phyloP scores from a whole-genome alignment of 2,888 invertebrate genomes.

The Lamproptera curius region DNA sequence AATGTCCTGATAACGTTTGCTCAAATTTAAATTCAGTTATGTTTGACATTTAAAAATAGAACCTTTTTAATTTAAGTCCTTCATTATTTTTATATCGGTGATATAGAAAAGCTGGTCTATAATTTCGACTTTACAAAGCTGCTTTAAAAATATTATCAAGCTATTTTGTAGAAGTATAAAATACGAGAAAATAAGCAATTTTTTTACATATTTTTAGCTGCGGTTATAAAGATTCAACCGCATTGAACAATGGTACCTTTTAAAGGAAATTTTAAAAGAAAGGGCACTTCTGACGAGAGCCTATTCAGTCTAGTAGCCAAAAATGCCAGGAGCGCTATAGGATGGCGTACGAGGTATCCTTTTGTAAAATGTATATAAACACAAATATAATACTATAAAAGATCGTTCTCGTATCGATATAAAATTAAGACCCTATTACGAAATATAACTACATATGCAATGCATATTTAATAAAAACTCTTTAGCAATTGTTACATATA shows the following conservation, averaged over 20 bases:
- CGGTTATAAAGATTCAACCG: not conserved
- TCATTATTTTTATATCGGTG: not conserved
- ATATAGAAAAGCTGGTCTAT: too few relatives aligned
- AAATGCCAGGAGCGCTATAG: not conserved
- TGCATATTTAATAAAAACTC: too few relatives aligned
- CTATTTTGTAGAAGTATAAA: not conserved
- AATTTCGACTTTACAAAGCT: too few relatives aligned
- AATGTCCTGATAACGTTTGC: too few relatives aligned
- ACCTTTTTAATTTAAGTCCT: not conserved
- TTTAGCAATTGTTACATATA: too few relatives aligned
- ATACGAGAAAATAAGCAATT: not conserved
- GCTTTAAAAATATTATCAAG: not conserved
- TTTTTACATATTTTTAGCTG: not conserved
- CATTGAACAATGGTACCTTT: not conserved
- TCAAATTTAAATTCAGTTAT: too few relatives aligned
- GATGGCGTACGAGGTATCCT: not conserved
- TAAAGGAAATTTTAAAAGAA: not conserved
- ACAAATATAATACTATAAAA: too few relatives aligned
- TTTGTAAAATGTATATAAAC: not conserved
- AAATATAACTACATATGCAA: too few relatives aligned
- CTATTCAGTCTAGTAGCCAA: not conserved
- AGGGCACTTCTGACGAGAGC: constrained; percentile 1
- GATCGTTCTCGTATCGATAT: too few relatives aligned
- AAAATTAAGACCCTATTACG: too few relatives aligned
- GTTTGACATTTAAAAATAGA: not conserved